Conservation (phyloP, 2,797 vertebrate genomes). For the Arnoldichthys spilopterus region DNA sequence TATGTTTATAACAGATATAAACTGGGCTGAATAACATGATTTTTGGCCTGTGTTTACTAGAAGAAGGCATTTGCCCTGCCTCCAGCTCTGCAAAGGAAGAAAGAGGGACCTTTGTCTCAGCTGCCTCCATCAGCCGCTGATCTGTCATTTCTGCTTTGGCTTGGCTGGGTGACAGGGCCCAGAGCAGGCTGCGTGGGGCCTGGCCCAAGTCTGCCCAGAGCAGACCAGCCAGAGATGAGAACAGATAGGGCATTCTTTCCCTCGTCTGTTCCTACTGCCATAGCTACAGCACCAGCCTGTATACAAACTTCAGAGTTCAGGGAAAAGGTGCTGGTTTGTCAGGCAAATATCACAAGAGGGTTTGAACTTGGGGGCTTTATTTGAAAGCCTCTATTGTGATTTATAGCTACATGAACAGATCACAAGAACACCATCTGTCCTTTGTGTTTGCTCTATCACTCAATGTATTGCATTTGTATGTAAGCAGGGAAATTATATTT, state of each 20-base stretch:
- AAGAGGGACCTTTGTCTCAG: slow-evolving; percentile 55
- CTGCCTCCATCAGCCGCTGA: slow-evolving; percentile 51
- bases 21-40: slow-evolving; percentile 32
- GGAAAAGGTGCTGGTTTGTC: slow-evolving; percentile 9
- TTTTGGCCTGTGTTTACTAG: slow-evolving; percentile 33
- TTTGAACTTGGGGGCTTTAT: not conserved
- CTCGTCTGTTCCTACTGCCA: slow-evolving; percentile 3
- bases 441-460: not conserved
- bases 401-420: not conserved
- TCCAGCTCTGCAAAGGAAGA: slow-evolving; percentile 33
- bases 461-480: not conserved
- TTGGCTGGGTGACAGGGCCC: slow-evolving; percentile 35
- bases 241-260: slow-evolving; percentile 52
- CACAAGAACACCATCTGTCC: slow-evolving; percentile 1
- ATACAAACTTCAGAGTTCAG: slow-evolving; percentile 16
- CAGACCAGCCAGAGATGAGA: slow-evolving; percentile 41
- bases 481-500: slow-evolving; percentile 32
- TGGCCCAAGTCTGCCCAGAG: slow-evolving; percentile 40
- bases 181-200: slow-evolving; percentile 37
- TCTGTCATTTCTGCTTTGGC: slow-evolving; percentile 61
- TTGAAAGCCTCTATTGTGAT: not conserved
- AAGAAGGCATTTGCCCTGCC: slow-evolving; percentile 45
- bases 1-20: not conserved
- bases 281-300: slow-evolving; percentile 3
- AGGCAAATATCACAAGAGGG: not conserved